phyloP scores from a whole-genome alignment of 2,113 vertebrate species.

The rat (Rattus norvegicus) region DNA sequence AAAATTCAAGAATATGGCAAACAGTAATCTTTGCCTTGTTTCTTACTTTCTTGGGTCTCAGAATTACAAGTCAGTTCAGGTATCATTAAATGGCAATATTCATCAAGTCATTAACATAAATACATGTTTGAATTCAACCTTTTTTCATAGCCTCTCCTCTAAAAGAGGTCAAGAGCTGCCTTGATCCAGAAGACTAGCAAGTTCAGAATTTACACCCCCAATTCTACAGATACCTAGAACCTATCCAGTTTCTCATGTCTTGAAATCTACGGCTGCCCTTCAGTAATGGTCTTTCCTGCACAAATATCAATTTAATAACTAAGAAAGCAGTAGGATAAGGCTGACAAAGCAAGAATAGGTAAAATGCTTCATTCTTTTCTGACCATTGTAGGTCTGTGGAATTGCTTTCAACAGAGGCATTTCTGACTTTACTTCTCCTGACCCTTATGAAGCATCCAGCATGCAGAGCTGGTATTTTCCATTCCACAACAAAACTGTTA shows the following conservation, averaged over 20 bases:
- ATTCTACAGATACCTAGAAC: not conserved
- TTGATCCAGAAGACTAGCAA: not conserved
- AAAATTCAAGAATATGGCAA: not conserved
- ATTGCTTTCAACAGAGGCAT: not conserved
- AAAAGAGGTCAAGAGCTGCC: not conserved
- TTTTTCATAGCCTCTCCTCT: not conserved
- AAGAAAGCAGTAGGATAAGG: not conserved
- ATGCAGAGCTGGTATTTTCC: not conserved
- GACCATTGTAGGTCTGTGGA: not conserved
- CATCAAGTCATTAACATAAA: not conserved
- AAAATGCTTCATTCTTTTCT: not conserved
- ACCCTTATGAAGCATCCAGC: not conserved
- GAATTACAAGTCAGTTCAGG: constrained; percentile 8
- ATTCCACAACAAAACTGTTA: not conserved
- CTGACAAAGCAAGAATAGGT: not conserved
- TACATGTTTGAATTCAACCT: not conserved
- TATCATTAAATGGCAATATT: not conserved
- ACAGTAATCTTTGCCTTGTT: not conserved
- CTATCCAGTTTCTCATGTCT: not conserved
- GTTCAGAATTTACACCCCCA: not conserved
- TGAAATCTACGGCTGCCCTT: not conserved
- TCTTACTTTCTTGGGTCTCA: constrained; percentile 38
- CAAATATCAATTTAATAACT: not conserved
- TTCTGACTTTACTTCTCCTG: not conserved
- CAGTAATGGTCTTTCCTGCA: not conserved